Conservation (phyloP, 1,140 invertebrate genomes). For the Hydropsyche tenuis region DNA sequence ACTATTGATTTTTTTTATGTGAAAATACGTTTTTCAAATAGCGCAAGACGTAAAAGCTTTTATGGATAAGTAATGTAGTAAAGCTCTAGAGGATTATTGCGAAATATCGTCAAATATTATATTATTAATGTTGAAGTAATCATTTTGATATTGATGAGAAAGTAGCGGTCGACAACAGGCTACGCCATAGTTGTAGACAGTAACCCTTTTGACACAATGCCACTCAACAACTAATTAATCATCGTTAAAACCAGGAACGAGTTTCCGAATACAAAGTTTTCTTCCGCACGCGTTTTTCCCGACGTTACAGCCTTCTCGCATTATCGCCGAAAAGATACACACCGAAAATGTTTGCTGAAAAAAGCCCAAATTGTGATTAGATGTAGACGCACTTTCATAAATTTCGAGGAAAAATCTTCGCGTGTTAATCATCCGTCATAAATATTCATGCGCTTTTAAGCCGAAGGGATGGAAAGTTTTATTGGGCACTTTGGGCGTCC, state of each 20-base stretch:
- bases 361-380: too few species aligned
- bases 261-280: too few species aligned
- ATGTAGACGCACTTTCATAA: neutral
- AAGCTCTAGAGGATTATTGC: too few species aligned
- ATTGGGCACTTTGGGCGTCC: constrained; percentile 17
- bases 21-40: too few species aligned
- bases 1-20: too few species aligned
- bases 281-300: neutral
- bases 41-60: too few species aligned
- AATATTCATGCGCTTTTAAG: constrained; percentile 27
- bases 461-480: constrained; percentile 25
- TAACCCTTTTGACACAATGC: neutral
- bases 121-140: too few species aligned
- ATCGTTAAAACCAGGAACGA: constrained; percentile 8
- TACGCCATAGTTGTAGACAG: neutral
- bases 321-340: neutral
- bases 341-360: too few species aligned
- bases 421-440: constrained; percentile 28
- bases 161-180: neutral
- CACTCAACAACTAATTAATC: constrained; percentile 22
- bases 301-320: neutral
- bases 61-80: too few species aligned
- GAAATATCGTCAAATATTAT: too few species aligned
- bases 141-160: too few species aligned
- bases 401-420: constrained; percentile 19